These are phyloP conservation scores for Punctoribates punctum DNA, from an alignment of 2,888 invertebrate genomes.

Conservation along the genomic window DNA sequence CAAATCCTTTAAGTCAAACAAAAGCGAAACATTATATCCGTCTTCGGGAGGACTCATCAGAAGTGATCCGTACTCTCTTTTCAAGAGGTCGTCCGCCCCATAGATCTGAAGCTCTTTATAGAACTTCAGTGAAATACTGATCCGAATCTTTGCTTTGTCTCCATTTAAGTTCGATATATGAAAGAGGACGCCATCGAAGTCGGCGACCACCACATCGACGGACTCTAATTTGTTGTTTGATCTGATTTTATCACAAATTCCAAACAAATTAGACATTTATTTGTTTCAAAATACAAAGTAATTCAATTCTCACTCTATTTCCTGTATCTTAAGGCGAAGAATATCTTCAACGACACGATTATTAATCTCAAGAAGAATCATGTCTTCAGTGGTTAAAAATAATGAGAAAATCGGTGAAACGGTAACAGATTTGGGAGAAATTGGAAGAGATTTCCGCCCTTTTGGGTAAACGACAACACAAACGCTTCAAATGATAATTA, in stretches of 20 bases:
- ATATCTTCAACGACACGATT: slow-evolving; percentile 99
- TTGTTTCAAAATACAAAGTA: background rate
- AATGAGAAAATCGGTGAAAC: too few relatives aligned
- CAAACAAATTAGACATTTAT: slow-evolving; percentile 6
- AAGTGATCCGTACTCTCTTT: slow-evolving; percentile 82
- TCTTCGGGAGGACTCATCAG: slow-evolving; percentile 74
- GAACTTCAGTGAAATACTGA: slow-evolving; percentile 97
- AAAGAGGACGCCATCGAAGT: slow-evolving; percentile 98
- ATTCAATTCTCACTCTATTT: slow-evolving; percentile 42
- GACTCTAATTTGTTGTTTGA: slow-evolving; percentile 88
- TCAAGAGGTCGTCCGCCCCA: slow-evolving; percentile 92
- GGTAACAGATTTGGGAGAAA: too few relatives aligned
- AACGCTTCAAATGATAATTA: too few relatives aligned
- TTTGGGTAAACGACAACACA: too few relatives aligned
- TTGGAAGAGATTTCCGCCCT: too few relatives aligned
- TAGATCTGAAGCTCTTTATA: slow-evolving; percentile 97
- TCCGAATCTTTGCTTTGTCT: slow-evolving; percentile 95
- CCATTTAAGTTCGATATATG: slow-evolving; percentile 95
- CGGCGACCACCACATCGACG: slow-evolving; percentile 88
- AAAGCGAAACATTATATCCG: slow-evolving; percentile 91
- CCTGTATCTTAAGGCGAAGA: slow-evolving; percentile 68
- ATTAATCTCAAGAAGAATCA: slow-evolving; percentile 98
- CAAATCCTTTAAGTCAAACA: slow-evolving; percentile 86
- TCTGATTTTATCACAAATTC: slow-evolving; percentile 50
- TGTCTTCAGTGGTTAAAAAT: slow-evolving; percentile 52